Base-by-base conservation (phyloP, 2,888 invertebrate genomes). In the Drosophila percnosoma region DNA sequence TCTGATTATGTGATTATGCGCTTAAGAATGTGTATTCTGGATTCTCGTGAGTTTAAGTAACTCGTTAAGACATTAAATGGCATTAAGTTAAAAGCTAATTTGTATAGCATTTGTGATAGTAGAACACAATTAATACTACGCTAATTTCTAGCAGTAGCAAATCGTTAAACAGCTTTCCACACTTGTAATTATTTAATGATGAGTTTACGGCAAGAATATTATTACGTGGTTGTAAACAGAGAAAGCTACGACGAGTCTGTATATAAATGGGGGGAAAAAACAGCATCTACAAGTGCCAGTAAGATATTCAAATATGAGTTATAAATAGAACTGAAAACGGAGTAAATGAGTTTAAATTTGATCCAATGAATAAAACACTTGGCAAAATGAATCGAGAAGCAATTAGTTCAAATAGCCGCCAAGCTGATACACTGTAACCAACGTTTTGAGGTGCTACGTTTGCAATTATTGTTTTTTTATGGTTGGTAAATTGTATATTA, bases 301-400 rank as follows among this genome's bases (percentile, higher is more conserved):
- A 42, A 57, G 48, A 38, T 68, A 58, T 64, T 75, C 54, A 67
- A 73, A 73, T 73, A 45, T 59, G 54, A 34, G 58, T 55, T 76
- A 62, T 18, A 75, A 76, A 65, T 65, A 76, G 76, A 79, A 75
- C 75, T 64, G 36, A 62, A 61, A 75, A 74, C 57, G 27, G 51
- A 68, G 58, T 40, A 60, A 54, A 64, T 59, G 34, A 55, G 78
- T 15, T 63, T 42, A 42, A 68, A 38, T 31, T 48, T 18, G 38
- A 24, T 15, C 31, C 13, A 49, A 34, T 38, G 36, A 38, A 51
- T 18, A 45, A 54, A 49, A 8, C 18, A 54, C 62, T 54, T 58
- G 11, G 58, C 33, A 45, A 49, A 53, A 36, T 62, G 29, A 55
- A 45, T 48, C 33, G 49, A 21, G 49, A 42, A 55, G 40, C 54